Evolutionary conservation across 2,888 invertebrate genomes (phyloP).

Genomic region (Lasiommata megera): DNA sequence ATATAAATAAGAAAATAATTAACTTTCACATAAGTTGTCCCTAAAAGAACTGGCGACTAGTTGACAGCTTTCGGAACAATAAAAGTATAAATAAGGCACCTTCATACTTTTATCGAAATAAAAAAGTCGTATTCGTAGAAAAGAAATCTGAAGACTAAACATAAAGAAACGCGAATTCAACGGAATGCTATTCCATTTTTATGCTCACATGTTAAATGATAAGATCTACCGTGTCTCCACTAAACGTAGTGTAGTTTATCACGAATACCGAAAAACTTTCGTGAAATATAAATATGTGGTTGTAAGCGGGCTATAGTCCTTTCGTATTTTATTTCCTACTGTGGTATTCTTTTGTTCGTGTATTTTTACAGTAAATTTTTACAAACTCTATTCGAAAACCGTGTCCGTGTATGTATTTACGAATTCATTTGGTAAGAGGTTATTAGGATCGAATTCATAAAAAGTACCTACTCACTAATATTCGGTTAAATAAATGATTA

Average conservation of each 20-base stretch:
- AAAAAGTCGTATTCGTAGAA: slow-evolving; percentile 58
- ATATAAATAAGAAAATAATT: not conserved
- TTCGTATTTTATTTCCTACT: not conserved
- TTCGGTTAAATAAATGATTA: too few relatives aligned
- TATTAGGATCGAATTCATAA: too few relatives aligned
- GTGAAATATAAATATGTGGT: slow-evolving; percentile 22
- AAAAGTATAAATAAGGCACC: slow-evolving; percentile 21
- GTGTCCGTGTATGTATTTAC: too few relatives aligned
- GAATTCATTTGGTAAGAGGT: too few relatives aligned
- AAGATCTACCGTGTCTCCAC: slow-evolving; percentile 47
- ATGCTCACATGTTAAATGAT: slow-evolving; percentile 60
- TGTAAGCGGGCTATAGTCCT: not conserved
- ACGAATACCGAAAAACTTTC: slow-evolving; percentile 58
- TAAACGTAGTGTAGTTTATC: slow-evolving; percentile 53
- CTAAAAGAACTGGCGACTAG: slow-evolving; percentile 10
- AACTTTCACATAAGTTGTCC: not conserved
- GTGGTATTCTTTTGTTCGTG: not conserved
- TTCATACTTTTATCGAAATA: slow-evolving; percentile 25
- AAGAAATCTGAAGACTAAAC: slow-evolving; percentile 60
- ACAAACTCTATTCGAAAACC: too few relatives aligned
- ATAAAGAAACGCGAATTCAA: slow-evolving; percentile 42
- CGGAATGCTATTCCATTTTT: slow-evolving; percentile 51
- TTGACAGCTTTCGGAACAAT: slow-evolving; percentile 17
- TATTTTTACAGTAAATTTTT: too few relatives aligned
- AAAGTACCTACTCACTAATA: too few relatives aligned